These are phyloP conservation scores for Acromyrmex heyeri DNA, from an alignment of 1,140 invertebrate genomes.

Conservation along the genomic window DNA sequence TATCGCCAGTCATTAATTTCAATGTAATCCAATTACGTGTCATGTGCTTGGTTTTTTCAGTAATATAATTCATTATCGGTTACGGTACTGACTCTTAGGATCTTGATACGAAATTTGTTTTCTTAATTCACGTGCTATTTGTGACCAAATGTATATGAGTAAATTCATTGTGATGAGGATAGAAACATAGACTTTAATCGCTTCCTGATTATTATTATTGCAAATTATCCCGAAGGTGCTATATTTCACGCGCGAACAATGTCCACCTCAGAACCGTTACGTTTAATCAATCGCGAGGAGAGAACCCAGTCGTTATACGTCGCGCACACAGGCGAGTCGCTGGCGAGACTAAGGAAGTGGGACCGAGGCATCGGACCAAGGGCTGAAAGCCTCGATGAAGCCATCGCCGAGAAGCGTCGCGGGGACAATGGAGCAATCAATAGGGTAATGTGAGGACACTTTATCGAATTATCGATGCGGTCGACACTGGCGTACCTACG, in stretches of 20 bases:
- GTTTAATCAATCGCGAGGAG: constrained; percentile 59
- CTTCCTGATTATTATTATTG: neutral
- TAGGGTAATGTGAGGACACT: constrained; percentile 86
- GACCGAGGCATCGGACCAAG: constrained; percentile 70
- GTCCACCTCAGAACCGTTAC: constrained; percentile 14
- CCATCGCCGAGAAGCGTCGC: constrained; percentile 75
- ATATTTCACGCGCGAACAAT: constrained; percentile 51
- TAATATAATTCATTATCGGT: constrained; percentile 2
- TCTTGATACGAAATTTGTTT: neutral
- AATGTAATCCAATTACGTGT: constrained; percentile 28
- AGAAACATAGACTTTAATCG: constrained; percentile 19
- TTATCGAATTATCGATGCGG: constrained; percentile 86
- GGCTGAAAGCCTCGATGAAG: constrained; percentile 79
- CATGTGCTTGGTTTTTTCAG: neutral
- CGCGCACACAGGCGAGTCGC: constrained; percentile 75
- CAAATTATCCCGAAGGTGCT: constrained; percentile 2
- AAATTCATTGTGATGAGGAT: neutral
- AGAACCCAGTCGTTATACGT: constrained; percentile 57
- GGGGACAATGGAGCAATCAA: constrained; percentile 86
- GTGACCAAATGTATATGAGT: neutral
- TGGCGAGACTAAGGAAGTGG: constrained; percentile 72
- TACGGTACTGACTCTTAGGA: neutral
- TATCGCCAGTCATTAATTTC: constrained; percentile 26
- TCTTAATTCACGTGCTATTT: neutral
- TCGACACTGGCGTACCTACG: constrained; percentile 80